A percentile compares a stretch with the other conserved stretches of the same genome.
Evolutionary conservation across 2,113 vertebrate genomes (phyloP).

Genomic region (Natator depressus): DNA sequence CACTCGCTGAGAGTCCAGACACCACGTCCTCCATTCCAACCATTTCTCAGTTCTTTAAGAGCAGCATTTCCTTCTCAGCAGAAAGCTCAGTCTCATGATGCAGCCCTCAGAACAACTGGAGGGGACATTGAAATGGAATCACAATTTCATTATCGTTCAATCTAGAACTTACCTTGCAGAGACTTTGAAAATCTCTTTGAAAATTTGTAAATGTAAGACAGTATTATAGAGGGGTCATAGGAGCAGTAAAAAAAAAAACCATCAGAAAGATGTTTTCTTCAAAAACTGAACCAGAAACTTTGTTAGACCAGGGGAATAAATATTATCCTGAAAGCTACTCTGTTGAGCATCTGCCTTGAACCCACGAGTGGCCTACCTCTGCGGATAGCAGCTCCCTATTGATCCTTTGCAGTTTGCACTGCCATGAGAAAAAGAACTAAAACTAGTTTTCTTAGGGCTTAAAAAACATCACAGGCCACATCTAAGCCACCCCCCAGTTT

Average conservation of each 20-base stretch:
- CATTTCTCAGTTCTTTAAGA: background rate
- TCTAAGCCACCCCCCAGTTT: background rate
- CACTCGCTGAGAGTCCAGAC: rapidly evolving
- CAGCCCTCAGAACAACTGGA: background rate
- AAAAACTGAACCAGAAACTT: background rate
- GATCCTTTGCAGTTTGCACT: background rate
- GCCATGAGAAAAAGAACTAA: background rate
- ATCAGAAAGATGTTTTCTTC: background rate
- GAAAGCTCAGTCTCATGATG: rapidly evolving
- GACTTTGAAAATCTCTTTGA: background rate
- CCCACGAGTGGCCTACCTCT: background rate
- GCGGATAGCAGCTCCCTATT: background rate
- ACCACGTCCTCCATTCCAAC: rapidly evolving
- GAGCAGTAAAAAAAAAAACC: background rate
- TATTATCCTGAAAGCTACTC: background rate
- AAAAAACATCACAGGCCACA: background rate
- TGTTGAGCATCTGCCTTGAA: background rate
- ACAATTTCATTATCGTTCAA: background rate
- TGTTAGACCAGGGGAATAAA: background rate
- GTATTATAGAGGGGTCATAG: background rate
- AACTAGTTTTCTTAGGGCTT: background rate
- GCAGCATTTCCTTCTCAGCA: background rate
- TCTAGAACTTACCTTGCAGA: background rate
- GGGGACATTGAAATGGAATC: background rate
- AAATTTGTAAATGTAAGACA: background rate